Conservation (phyloP, 2,797 vertebrate species). For the Sebastes miniatus region DNA sequence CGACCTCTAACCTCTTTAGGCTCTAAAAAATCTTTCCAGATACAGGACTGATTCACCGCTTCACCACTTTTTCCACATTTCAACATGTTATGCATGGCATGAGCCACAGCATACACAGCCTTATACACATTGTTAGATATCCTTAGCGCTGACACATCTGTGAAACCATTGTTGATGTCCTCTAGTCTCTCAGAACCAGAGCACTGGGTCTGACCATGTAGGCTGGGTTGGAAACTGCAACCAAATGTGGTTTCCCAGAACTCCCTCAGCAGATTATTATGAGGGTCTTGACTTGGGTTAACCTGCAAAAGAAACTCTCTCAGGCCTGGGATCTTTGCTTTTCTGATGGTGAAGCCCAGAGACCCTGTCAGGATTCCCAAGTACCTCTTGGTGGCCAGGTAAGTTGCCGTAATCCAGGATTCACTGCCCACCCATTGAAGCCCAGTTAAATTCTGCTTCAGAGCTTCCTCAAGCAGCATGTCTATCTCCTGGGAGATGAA, state of each 20-base stretch:
- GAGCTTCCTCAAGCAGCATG: constrained; percentile 75
- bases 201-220: constrained; percentile 47
- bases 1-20: constrained; percentile 61
- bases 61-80: constrained; percentile 50
- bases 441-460: constrained; percentile 78
- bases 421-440: constrained; percentile 84
- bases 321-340: constrained; percentile 75
- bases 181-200: constrained; percentile 77
- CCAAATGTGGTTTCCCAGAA: constrained; percentile 82
- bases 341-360: constrained; percentile 79
- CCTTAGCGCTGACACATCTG: constrained; percentile 80
- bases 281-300: constrained; percentile 66
- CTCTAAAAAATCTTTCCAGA: constrained; percentile 42
- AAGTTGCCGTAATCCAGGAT: constrained; percentile 81
- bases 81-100: constrained; percentile 71
- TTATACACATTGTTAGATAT: constrained; percentile 84
- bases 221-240: constrained; percentile 65
- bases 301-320: constrained; percentile 76
- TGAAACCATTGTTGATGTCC: constrained; percentile 71
- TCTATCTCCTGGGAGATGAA: constrained; percentile 80
- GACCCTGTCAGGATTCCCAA: constrained; percentile 74
- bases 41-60: constrained; percentile 42
- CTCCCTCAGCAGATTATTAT: constrained; percentile 71
- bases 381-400: constrained; percentile 64
- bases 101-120: constrained; percentile 78